Evolutionary conservation across 2,888 invertebrate genomes (phyloP), one percentile per base, ranked within the genome.

Genomic region (Lepidonotus clava): DNA sequence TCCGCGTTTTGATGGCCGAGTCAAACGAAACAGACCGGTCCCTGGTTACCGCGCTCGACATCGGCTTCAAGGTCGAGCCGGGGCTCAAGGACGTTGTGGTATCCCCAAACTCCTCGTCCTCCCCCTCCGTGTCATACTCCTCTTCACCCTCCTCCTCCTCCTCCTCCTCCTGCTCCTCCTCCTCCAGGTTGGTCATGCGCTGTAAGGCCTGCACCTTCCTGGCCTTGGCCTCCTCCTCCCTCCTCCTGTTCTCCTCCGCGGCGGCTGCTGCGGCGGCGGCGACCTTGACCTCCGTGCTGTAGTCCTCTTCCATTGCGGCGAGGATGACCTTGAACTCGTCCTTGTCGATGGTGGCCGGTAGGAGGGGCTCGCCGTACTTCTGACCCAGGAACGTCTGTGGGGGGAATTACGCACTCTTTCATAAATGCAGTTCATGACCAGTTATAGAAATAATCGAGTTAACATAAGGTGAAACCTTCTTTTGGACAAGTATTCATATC

Each of bases 331-430:
- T 92, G 87, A 93, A 95, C 80, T 95, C 95, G 0, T 93, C 93
- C 0, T 92, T 91, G 21, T 92, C 92, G 11, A 95, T 91, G 38
- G 89, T 90, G 1, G 92, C 88, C 18, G 95, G 95, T 4, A 95
- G 90, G 18, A 93, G 88, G 34, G 91, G 90, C 1, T 92, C 91
- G 0, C 95, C 95, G 88, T 94, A 95, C 83, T 93, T 94, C 89
- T 95, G 94, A 5, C 95, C 95, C 21, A 95, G 90, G 36, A 95
- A 90, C 46, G 93, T 91, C 95, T 95, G 90, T 84, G 90, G 86
- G 24, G 14, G 36, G 51, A 8, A 80, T 41, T 21, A n/a, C n/a
- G n/a, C n/a, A n/a, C n/a, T n/a, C n/a, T n/a, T n/a, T n/a, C n/a
- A n/a, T n/a, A n/a, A n/a, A n/a, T n/a, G n/a, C n/a, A n/a, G n/a